A percentile compares a stretch with the other conserved stretches of the same genome.
phyloP scores from a whole-genome alignment of 2,113 vertebrate genomes.

The Vidua macroura region DNA sequence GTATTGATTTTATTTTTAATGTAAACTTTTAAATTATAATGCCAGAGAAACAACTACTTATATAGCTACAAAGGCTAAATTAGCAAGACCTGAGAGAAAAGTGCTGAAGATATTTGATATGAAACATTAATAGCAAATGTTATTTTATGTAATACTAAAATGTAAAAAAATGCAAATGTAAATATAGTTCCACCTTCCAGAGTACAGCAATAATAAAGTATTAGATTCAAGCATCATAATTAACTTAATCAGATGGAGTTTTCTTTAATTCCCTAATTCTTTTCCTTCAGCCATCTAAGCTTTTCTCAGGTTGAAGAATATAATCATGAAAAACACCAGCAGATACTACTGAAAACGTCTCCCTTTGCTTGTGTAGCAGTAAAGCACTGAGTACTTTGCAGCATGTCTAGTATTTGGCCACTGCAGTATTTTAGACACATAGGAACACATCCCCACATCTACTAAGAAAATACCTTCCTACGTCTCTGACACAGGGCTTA shows the following conservation, averaged over 20 bases:
- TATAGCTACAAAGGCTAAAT: neutral
- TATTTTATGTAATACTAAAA: conserved; percentile 24
- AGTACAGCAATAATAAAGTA: neutral
- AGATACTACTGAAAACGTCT: neutral
- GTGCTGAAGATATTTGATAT: neutral
- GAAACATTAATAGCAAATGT: neutral
- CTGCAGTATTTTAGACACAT: neutral
- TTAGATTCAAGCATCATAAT: neutral
- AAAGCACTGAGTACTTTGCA: neutral
- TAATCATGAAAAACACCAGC: neutral
- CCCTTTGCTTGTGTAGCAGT: neutral
- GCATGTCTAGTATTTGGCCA: neutral
- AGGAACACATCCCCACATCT: neutral
- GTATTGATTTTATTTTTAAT: conserved; percentile 63
- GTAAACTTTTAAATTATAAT: conserved; percentile 62
- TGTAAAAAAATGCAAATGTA: conserved; percentile 15
- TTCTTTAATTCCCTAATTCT: neutral
- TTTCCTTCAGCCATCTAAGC: neutral
- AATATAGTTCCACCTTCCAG: neutral
- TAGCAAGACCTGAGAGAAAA: neutral
- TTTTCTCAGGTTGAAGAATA: neutral
- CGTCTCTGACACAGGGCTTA: neutral
- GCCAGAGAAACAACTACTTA: conserved; percentile 40
- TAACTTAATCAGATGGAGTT: conserved; percentile 25
- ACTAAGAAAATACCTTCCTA: neutral